Evolutionary conservation across 2,888 invertebrate species (phyloP), one percentile per base, ranked within the genome.

Genomic region (Elmis aenea): DNA sequence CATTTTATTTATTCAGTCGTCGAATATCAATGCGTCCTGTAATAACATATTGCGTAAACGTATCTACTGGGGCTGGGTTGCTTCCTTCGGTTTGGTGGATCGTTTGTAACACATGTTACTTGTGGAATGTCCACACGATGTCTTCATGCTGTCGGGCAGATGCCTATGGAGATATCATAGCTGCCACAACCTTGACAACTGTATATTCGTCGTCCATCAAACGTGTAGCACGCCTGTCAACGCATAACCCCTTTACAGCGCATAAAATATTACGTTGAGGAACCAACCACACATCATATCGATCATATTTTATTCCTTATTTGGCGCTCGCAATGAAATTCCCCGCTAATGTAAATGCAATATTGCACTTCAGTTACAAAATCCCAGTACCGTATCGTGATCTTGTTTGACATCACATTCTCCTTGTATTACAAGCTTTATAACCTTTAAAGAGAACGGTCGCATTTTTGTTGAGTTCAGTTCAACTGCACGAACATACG

Each of bases 91-190:
- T n/a, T n/a, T n/a, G n/a, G n/a, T n/a, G n/a, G n/a, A n/a, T n/a
- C n/a, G n/a, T 37, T 27, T 47, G 40, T 48, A 57, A 57, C 62
- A 61, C 59, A 60, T 61, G 59, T 59, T 59, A 51, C 49, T 37
- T n/a, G n/a, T n/a, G 55, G 63, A 61, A 63, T 61, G 61, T 57
- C 51, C 55, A 49, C 52, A 47, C 49, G 53, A 59, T 54, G 56
- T 60, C 59, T 60, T 58, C 54, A 59, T 59, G 53, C 45, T 54
- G 52, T 48, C 52, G 56, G 51, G 59, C 60, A 64, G 64, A 65
- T 65, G 60, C 56, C 56, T 60, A 65, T 61, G 61, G 58, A 64
- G 66, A 64, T 66, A 66, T 66, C 64, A 64, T 64, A 64, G 59
- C 59, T 52, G 50, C 52, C 50, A 48, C 50, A 49, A 52, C 55